phyloP scores from a whole-genome alignment of 2,888 invertebrate genomes.

The Pocota personata region DNA sequence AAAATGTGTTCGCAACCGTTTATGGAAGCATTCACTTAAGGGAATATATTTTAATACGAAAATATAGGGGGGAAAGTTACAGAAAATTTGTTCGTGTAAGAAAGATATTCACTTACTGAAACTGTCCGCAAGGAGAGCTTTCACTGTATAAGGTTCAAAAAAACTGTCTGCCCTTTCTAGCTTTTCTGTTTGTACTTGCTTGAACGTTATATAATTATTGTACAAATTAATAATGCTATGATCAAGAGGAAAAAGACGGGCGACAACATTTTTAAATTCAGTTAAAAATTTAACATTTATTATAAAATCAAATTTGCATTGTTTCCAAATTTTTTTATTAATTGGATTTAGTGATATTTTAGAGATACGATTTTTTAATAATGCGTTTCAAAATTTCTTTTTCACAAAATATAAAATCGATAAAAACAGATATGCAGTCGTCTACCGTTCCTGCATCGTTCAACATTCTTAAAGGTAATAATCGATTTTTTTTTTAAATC shows the following conservation, averaged over 20 bases:
- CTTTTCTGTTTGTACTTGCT: slow-evolving; percentile 14
- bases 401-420: slow-evolving; percentile 68
- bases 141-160: no score
- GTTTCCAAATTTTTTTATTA: slow-evolving; percentile 47
- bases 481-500: slow-evolving; percentile 44
- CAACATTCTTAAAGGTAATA: slow-evolving; percentile 93
- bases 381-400: slow-evolving; percentile 69
- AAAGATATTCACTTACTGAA: no score
- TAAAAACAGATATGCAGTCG: slow-evolving; percentile 85
- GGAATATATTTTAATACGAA: no score
- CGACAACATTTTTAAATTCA: slow-evolving; percentile 53
- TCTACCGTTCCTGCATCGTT: slow-evolving; percentile 92
- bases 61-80: no score
- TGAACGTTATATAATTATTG: background rate
- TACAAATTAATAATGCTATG: background rate
- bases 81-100: no score
- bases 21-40: no score
- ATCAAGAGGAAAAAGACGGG: slow-evolving; percentile 61
- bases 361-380: slow-evolving; percentile 50
- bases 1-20: no score
- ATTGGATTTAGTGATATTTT: slow-evolving; percentile 60
- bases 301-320: slow-evolving; percentile 38
- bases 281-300: slow-evolving; percentile 6
- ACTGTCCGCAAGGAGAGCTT: no score
- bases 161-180: background rate